Percentiles rank a stretch among this genome's conserved stretches.
These are phyloP conservation scores for Amblyjoppa fuscipennis DNA, from an alignment of 2,888 invertebrate species.

Conservation along the genomic window DNA sequence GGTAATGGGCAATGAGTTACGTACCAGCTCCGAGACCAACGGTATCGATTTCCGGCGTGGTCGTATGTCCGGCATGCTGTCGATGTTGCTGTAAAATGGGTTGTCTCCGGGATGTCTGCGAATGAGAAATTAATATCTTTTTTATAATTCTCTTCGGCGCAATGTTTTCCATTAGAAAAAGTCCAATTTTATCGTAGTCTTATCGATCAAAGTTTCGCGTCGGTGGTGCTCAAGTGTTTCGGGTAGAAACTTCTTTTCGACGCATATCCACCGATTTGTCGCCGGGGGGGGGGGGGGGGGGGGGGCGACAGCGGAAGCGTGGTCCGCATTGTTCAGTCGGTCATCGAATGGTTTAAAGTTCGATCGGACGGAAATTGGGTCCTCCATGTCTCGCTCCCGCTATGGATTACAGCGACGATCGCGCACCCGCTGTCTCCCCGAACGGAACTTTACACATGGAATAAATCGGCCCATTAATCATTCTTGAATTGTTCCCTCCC, in stretches of 20 bases:
- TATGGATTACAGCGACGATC: slow-evolving; percentile 14
- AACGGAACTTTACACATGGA: slow-evolving; percentile 45
- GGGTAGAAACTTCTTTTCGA: background rate
- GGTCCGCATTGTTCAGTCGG: slow-evolving; percentile 13
- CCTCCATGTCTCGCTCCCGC: slow-evolving; percentile 26
- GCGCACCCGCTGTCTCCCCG: background rate
- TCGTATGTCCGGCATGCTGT: slow-evolving; percentile 99
- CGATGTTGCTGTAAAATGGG: slow-evolving; percentile 99
- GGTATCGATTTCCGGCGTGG: slow-evolving; percentile 99
- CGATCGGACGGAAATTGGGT: slow-evolving; percentile 57
- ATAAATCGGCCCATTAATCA: slow-evolving; percentile 66
- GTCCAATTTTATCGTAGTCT: background rate
- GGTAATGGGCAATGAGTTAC: slow-evolving; percentile 86
- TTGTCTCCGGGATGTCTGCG: slow-evolving; percentile 96
- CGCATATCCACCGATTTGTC: slow-evolving; percentile 3
- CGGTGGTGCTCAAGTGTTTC: background rate
- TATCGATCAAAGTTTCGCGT: background rate
- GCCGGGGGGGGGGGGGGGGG: too few relatives aligned
- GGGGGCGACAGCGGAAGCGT: background rate
- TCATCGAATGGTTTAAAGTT: slow-evolving; percentile 46
- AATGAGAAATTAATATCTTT: slow-evolving; percentile 76
- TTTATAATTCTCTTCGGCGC: background rate
- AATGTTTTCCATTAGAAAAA: background rate
- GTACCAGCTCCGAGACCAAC: slow-evolving; percentile 99
- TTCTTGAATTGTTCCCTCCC: slow-evolving; percentile 58